Percentiles rank a stretch among this genome's conserved stretches.
These are phyloP conservation scores for Drosophila quadrilineata DNA, from an alignment of 1,140 invertebrate species.

Conservation along the genomic window DNA sequence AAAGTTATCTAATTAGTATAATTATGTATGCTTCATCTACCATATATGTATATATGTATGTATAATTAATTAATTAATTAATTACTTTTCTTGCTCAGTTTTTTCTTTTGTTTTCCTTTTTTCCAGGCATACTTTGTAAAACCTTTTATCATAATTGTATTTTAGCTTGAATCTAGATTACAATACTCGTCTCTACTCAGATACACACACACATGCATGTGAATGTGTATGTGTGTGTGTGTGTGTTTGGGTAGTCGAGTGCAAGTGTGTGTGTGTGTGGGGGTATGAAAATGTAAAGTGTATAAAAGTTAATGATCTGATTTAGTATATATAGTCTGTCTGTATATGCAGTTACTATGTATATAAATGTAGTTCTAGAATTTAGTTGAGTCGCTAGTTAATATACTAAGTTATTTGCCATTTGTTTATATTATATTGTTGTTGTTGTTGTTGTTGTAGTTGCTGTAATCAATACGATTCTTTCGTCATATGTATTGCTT, in stretches of 20 bases:
- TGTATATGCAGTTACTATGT: slow-evolving; percentile 21
- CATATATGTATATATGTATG: slow-evolving; percentile 47
- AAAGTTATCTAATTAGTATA: slow-evolving; percentile 67
- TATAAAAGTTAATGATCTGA: slow-evolving; percentile 79
- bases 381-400: slow-evolving; percentile 40
- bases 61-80: slow-evolving; percentile 40
- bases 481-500: slow-evolving; percentile 56
- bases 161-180: slow-evolving; percentile 62
- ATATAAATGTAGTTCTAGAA: slow-evolving; percentile 53
- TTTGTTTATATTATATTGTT: slow-evolving; percentile 4
- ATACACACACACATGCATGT: slow-evolving; percentile 11
- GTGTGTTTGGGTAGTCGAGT: slow-evolving; percentile 20
- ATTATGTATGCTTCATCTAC: slow-evolving; percentile 51
- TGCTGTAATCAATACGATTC: too few relatives aligned
- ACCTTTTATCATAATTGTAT: slow-evolving; percentile 77
- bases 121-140: slow-evolving; percentile 68
- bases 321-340: slow-evolving; percentile 36
- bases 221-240: slow-evolving; percentile 1
- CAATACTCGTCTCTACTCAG: slow-evolving; percentile 22
- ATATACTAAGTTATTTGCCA: slow-evolving; percentile 17
- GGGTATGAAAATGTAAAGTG: slow-evolving; percentile 76
- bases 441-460: slow-evolving; percentile 3
- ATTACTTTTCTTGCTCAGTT: slow-evolving; percentile 20
- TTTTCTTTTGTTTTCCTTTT: slow-evolving; percentile 29
- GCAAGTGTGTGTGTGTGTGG: slow-evolving; percentile 34